Percentiles rank a stretch among this genome's conserved stretches.
phyloP scores from a whole-genome alignment of 1,140 invertebrate species.

The Saccostrea glomerata region DNA sequence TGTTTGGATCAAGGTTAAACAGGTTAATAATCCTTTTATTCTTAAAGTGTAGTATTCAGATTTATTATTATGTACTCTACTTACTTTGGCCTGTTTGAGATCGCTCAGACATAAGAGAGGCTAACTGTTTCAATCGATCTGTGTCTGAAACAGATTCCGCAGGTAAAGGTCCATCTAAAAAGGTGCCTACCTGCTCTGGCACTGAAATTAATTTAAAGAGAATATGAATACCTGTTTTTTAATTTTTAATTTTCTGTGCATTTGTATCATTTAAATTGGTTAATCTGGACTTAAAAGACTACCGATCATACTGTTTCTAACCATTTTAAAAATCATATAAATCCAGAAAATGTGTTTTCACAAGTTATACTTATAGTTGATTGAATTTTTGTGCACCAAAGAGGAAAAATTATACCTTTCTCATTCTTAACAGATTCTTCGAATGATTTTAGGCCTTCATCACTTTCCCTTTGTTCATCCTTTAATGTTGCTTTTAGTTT shows the following conservation, averaged over 20 bases:
- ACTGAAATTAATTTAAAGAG: background rate
- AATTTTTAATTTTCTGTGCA: background rate
- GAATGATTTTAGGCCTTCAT: background rate
- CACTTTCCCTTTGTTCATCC: background rate
- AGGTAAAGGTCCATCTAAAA: background rate
- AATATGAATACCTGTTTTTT: background rate
- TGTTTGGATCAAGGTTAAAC: background rate
- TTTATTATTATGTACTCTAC: background rate
- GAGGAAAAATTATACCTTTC: background rate
- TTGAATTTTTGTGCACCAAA: background rate
- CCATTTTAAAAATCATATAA: too few relatives aligned
- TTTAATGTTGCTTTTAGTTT: background rate
- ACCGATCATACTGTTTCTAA: too few relatives aligned
- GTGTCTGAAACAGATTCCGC: background rate
- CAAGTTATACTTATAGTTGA: too few relatives aligned
- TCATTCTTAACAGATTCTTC: background rate
- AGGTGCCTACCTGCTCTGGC: background rate
- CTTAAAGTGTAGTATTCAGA: background rate
- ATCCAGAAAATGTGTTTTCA: too few relatives aligned
- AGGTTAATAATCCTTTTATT: background rate
- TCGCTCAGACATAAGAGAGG: background rate
- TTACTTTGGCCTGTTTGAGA: background rate
- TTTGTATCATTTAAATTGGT: too few relatives aligned
- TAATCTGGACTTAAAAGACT: too few relatives aligned
- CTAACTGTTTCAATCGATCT: background rate